Evolutionary conservation across 1,140 invertebrate genomes (phyloP).

Genomic region (Diuraphis noxia): DNA sequence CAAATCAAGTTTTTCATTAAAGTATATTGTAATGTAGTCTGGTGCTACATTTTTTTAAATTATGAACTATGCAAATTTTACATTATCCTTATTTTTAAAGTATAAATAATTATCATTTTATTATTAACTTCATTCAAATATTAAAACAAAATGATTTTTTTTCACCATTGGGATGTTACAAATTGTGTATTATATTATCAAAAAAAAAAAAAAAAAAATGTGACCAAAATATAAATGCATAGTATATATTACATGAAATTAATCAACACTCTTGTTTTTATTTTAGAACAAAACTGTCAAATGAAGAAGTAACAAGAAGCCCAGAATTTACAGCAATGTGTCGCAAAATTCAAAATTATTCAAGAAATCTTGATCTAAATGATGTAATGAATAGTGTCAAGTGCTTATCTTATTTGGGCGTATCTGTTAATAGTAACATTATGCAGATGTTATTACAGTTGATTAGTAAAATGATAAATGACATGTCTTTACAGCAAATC

Average conservation of each 20-base stretch:
- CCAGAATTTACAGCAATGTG: conserved; percentile 63
- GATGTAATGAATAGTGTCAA: conserved; percentile 66
- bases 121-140: neutral
- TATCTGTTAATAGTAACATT: conserved; percentile 64
- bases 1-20: neutral
- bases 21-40: neutral
- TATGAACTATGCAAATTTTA: neutral
- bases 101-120: neutral
- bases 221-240: too few species aligned
- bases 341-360: conserved; percentile 62
- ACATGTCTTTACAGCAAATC: conserved; percentile 66
- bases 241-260: neutral
- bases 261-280: conserved; percentile 28
- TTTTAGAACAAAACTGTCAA: conserved; percentile 56
- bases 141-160: neutral
- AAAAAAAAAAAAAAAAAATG: too few species aligned
- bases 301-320: conserved; percentile 57
- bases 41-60: neutral
- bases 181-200: neutral
- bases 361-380: conserved; percentile 62
- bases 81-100: neutral
- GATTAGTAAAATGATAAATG: conserved; percentile 66
- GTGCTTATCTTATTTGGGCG: conserved; percentile 64
- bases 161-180: neutral
- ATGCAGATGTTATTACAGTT: conserved; percentile 68